These are phyloP conservation scores for Hirtodrosophila histrioides DNA, from an alignment of 2,888 invertebrate genomes.

Conservation along the genomic window DNA sequence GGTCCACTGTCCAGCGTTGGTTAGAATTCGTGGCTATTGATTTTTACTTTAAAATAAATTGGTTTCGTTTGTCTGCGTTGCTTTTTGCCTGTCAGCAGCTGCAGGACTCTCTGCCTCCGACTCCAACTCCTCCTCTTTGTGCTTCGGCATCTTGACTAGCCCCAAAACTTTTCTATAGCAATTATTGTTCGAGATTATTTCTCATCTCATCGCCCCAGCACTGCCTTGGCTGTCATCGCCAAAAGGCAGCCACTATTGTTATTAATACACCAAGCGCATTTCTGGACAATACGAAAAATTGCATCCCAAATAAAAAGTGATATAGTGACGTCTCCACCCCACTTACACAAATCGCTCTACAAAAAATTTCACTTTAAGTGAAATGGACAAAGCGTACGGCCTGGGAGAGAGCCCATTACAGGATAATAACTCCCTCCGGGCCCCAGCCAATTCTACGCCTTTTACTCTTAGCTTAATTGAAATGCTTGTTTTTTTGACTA, in stretches of 20 bases:
- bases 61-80: constrained; percentile 74
- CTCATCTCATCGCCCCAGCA: constrained; percentile 55
- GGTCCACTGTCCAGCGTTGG: constrained; percentile 21
- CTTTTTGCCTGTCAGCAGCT: constrained; percentile 41
- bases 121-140: background rate
- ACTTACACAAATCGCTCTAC: constrained; percentile 6
- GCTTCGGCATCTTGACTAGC: constrained; percentile 16
- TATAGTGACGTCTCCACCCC: constrained; percentile 14
- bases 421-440: constrained; percentile 9
- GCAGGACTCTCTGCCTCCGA: background rate
- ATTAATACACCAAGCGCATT: constrained; percentile 60
- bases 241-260: constrained; percentile 61
- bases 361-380: constrained; percentile 23
- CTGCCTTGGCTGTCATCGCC: constrained; percentile 43
- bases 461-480: constrained; percentile 67
- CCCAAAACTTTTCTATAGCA: constrained; percentile 63
- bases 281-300: constrained; percentile 47
- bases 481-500: constrained; percentile 54
- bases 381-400: constrained; percentile 22
- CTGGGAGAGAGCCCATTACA: constrained; percentile 15
- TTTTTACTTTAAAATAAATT: constrained; percentile 78
- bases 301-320: constrained; percentile 64
- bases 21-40: constrained; percentile 62
- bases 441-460: constrained; percentile 11
- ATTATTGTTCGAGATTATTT: constrained; percentile 75